Percentiles rank a stretch among this genome's conserved stretches.
Evolutionary conservation across 2,888 invertebrate genomes (phyloP).

Genomic region (Eristalinus aeneus): DNA sequence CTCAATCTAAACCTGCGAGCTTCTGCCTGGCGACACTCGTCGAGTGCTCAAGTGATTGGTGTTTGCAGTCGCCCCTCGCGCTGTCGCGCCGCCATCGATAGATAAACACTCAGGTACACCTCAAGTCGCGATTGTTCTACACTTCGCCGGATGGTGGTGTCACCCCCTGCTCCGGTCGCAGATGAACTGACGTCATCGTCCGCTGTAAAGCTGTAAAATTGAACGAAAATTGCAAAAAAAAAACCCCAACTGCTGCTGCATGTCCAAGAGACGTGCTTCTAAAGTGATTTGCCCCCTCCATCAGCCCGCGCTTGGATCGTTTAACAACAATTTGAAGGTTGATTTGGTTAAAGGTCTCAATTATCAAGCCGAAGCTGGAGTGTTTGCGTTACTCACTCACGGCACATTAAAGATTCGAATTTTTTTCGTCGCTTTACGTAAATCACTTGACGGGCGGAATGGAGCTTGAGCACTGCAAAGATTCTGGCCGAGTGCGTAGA

Average conservation of each 20-base stretch:
- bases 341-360: conserved; percentile 66
- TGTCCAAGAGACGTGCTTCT: conserved; percentile 67
- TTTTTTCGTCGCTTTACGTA: neutral
- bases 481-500: neutral
- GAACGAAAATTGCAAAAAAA: neutral
- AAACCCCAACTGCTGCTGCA: conserved; percentile 60
- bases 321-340: conserved; percentile 65
- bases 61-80: conserved; percentile 46
- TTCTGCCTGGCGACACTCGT: conserved; percentile 65
- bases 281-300: conserved; percentile 57
- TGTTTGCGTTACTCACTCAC: conserved; percentile 4
- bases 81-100: conserved; percentile 26
- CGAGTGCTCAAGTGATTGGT: conserved; percentile 62
- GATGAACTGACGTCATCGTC: conserved; percentile 62
- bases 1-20: conserved; percentile 50
- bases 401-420: neutral
- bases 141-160: conserved; percentile 25
- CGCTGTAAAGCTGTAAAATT: conserved; percentile 41
- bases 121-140: conserved; percentile 9
- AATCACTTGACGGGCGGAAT: neutral
- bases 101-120: conserved; percentile 31
- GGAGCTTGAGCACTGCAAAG: neutral
- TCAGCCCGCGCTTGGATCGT: conserved; percentile 37
- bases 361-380: conserved; percentile 42
- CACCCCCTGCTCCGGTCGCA: conserved; percentile 12